Conservation (phyloP, 2,797 vertebrate species). For the Spheniscus humboldti region DNA sequence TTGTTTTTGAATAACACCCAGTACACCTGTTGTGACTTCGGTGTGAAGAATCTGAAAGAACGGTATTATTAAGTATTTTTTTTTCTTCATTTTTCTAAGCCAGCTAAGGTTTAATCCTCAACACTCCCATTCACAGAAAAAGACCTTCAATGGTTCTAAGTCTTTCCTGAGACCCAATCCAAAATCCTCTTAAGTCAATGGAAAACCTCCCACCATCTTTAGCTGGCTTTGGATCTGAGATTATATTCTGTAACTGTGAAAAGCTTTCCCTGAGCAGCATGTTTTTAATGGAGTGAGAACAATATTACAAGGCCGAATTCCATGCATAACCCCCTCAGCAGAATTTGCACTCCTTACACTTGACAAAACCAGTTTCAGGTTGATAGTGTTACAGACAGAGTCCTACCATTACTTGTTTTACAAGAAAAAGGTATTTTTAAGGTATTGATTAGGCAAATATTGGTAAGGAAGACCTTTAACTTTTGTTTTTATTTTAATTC, state of each 20-base stretch:
- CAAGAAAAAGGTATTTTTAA: not conserved
- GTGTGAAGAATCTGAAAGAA: not conserved
- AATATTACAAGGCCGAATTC: not conserved
- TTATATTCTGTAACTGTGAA: not conserved
- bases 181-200: not conserved
- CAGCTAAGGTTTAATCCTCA: not conserved
- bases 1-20: not conserved
- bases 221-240: not conserved
- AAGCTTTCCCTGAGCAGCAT: not conserved
- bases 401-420: not conserved
- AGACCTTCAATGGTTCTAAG: not conserved
- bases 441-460: not conserved
- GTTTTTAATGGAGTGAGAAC: not conserved
- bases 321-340: not conserved
- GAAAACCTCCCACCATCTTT: not conserved
- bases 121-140: not conserved
- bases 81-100: not conserved
- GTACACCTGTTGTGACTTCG: not conserved
- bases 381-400: not conserved
- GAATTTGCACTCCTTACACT: not conserved
- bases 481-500: not conserved
- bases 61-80: not conserved
- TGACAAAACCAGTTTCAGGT: not conserved
- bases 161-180: not conserved
- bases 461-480: not conserved